Evolutionary conservation across 2,888 invertebrate species (phyloP).

Genomic region (Octonoba sinensis): DNA sequence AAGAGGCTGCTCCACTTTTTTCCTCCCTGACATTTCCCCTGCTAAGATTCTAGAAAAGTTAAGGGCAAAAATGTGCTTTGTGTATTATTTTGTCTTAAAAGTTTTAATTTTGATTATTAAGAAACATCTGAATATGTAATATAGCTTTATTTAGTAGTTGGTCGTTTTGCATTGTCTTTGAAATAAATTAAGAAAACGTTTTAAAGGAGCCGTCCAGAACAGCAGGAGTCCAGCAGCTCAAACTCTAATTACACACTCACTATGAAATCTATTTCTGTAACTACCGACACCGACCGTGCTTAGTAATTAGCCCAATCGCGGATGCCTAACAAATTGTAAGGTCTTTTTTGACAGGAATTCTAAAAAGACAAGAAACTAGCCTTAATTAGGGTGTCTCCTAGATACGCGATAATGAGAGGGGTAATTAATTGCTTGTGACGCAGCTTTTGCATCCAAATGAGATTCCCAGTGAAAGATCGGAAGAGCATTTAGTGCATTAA

Average conservation of each 20-base stretch:
- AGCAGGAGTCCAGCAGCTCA: too few species aligned
- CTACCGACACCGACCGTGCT: constrained; percentile 27
- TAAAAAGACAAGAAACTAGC: constrained; percentile 48
- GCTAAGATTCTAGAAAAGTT: too few species aligned
- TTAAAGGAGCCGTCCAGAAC: too few species aligned
- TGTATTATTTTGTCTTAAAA: too few species aligned
- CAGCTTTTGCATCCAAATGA: constrained; percentile 45
- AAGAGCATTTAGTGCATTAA: constrained; percentile 24
- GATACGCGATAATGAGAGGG: constrained; percentile 55
- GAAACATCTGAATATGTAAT: too few species aligned
- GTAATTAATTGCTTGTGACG: constrained; percentile 51
- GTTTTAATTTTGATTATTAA: too few species aligned
- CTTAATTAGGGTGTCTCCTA: constrained; percentile 55
- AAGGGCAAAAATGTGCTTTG: too few species aligned
- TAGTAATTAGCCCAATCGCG: constrained; percentile 44
- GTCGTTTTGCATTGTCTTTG: too few species aligned
- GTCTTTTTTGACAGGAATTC: constrained; percentile 32
- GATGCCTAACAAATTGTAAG: constrained; percentile 36
- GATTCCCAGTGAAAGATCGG: constrained; percentile 13
- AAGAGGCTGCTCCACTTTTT: too few species aligned
- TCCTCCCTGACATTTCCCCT: too few species aligned
- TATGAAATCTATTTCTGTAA: constrained; percentile 39
- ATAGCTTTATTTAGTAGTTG: too few species aligned
- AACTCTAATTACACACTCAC: constrained; percentile 29
- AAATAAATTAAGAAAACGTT: too few species aligned